Evolutionary conservation across 2,797 vertebrate species (phyloP), one percentile per base, ranked within the genome.

Genomic region (Enteromius anoplus): DNA sequence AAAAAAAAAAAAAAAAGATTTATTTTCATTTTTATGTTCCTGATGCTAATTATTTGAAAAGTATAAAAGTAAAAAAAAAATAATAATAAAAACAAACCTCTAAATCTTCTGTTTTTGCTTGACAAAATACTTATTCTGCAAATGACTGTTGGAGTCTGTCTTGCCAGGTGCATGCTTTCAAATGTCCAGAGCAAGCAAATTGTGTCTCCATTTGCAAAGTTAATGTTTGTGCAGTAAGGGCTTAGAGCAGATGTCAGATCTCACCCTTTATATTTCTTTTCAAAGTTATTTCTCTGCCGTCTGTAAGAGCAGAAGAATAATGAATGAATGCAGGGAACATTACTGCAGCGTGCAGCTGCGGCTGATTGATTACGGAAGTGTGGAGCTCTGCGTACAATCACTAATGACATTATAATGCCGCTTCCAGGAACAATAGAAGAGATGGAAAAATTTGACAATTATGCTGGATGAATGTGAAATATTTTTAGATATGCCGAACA

Each of bases 351-450:
- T 92, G 90, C 91, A 92, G 93, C 92, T 91, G 91, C 84, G 91
- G 91, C 92, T 94, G 92, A 92, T 92, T 91, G 93, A 91, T 87
- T 91, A 91, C 89, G 90, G 89, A 90, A 84, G 84, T 88, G 90
- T 85, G 88, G 55, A 71, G 82, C 91, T 93, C 90, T 86, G 87
- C 89, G 85, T 90, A 92, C 88, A 89, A 88, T 17, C 84, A 89
- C 91, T 91, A 93, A 93, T 93, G 91, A 90, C 92, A 93, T 92
- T 90, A 91, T 91, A 88, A 92, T 76, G 89, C 90, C 84, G 80
- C 86, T 88, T 87, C 26, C 77, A 91, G 89, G 81, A 86, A 83
- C 75, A 62, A 77, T 79, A 64, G 37, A 82, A 78, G 47, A 77
- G 58, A 82, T 75, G 49, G 75, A 84, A 60, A 80, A 84, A 72